These are phyloP conservation scores for Macrostomum lignano DNA, from an alignment of 1,140 invertebrate species.

Conservation along the genomic window DNA sequence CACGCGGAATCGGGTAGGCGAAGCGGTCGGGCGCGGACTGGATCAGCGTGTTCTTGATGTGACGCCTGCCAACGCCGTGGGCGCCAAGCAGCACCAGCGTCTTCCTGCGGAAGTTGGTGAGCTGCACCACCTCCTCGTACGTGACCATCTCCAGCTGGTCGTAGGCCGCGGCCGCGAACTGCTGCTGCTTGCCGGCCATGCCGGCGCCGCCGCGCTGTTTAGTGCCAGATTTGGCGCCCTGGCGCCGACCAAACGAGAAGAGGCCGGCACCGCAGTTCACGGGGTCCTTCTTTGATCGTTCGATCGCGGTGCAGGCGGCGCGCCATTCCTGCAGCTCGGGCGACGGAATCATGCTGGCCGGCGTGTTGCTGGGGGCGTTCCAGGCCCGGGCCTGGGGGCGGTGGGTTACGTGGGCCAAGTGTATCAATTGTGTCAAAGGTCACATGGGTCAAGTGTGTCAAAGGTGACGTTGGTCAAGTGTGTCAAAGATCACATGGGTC, in stretches of 20 bases:
- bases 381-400: conserved; percentile 35
- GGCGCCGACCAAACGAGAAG: too few species aligned
- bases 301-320: conserved; percentile 63
- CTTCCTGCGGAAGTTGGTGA: conserved; percentile 40
- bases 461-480: too few species aligned
- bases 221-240: too few species aligned
- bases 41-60: conserved; percentile 85
- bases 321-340: conserved; percentile 92
- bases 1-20: conserved; percentile 87
- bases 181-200: background rate
- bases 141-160: conserved; percentile 57
- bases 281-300: conserved; percentile 20
- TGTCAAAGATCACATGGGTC: too few species aligned
- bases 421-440: too few species aligned
- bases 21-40: conserved; percentile 74
- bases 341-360: conserved; percentile 81
- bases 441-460: too few species aligned
- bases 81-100: conserved; percentile 39
- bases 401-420: too few species aligned
- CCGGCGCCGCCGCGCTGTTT: too few species aligned
- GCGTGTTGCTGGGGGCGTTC: conserved; percentile 19
- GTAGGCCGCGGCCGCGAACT: background rate
- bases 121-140: conserved; percentile 80
- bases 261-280: background rate
- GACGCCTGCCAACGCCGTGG: conserved; percentile 60